Base-by-base conservation (phyloP, 2,797 vertebrate genomes). In the Chelon labrosus region DNA sequence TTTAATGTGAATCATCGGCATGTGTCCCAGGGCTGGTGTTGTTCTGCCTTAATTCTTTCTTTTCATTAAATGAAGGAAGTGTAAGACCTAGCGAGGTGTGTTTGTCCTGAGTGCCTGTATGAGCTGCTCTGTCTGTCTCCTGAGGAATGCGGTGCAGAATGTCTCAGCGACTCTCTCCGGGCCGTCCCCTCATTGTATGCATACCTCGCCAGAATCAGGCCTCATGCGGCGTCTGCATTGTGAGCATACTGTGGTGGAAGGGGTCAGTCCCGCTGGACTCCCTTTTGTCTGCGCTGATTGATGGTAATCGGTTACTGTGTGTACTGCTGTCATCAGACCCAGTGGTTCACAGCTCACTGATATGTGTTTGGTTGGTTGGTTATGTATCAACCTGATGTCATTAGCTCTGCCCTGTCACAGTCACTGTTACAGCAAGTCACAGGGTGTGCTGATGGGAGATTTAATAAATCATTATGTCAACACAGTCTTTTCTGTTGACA, bases 81-180 rank as follows among this genome's bases (percentile, higher is more conserved):
- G 20, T 3, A 7, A 61, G 42, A 62, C 51, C 37, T 27, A 16
- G 56, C 49, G 58, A 46, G 41, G 74, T 60, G 44, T 59, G 69
- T 65, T 63, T 25, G 60, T 49, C 27, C 35, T 10, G n/a, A 17
- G 8, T 22, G 61, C 46, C 58, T 46, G 20, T 49, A n/a, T 10
- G 75, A 76, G 59, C 59, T 31, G 52, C 62, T 55, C 55, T 19
- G 44, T 75, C 72, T 41, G 47, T 75, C 76, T 83, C 55, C 62
- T 73, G 70, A 84, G 88, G 88, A 91, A 91, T 90, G 89, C 22
- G 51, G 39, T 50, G 85, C 60, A 73, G 73, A 83, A 84, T 78
- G 67, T 73, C 75, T 81, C 68, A 7, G 69, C 64, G 49, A 7
- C 84, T 79, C 66, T 87, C 73, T 69, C 67, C 4, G 7, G 65